Evolutionary conservation across 2,113 vertebrate species (phyloP).

Genomic region (Pelusios castaneus): DNA sequence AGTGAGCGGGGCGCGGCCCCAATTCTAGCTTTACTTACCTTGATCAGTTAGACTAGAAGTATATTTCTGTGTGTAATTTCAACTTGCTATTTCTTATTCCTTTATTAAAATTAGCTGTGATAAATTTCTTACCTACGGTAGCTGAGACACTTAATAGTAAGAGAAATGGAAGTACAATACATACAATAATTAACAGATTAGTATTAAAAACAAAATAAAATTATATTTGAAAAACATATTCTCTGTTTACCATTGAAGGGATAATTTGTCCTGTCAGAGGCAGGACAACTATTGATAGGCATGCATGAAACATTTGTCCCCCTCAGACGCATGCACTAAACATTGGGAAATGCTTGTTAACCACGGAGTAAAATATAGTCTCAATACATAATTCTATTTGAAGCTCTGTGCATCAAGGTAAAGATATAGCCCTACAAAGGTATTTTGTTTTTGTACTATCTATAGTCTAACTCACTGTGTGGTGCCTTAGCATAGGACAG

Average conservation of each 20-base stretch:
- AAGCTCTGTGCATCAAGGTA: neutral
- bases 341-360: neutral
- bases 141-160: neutral
- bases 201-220: neutral
- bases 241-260: neutral
- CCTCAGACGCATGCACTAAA: neutral
- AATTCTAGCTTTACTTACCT: accelerated
- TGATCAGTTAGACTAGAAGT: neutral
- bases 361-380: neutral
- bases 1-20: too few species aligned
- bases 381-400: neutral
- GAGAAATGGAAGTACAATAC: neutral
- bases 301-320: neutral
- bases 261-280: neutral
- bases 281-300: neutral
- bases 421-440: neutral
- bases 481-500: neutral
- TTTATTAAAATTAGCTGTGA: neutral
- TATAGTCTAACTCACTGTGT: neutral
- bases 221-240: neutral
- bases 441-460: neutral
- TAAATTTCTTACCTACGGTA: neutral
- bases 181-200: neutral
- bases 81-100: neutral
- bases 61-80: neutral